Evolutionary conservation across 2,797 vertebrate genomes (phyloP).

Genomic region (Peromyscus attwateri): DNA sequence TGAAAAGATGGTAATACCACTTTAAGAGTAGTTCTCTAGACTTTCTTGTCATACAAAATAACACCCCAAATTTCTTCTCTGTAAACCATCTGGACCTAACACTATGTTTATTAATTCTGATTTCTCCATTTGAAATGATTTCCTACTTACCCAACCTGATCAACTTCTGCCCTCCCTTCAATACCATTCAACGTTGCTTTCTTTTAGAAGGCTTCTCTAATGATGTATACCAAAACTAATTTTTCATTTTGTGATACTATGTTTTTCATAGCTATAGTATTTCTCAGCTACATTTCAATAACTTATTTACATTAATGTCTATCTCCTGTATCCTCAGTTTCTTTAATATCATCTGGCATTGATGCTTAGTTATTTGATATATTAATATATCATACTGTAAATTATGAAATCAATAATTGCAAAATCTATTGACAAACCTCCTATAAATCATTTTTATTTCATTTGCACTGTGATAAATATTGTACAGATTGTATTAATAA

Average conservation of each 20-base stretch:
- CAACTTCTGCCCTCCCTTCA: slow-evolving; percentile 10
- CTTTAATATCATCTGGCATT: slow-evolving; percentile 15
- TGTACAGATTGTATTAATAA: slow-evolving; percentile 54
- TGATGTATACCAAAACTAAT: not conserved
- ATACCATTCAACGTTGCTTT: not conserved
- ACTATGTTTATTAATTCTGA: not conserved
- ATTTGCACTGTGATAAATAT: not conserved
- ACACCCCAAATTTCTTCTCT: not conserved
- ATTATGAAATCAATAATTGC: slow-evolving; percentile 40
- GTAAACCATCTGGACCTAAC: not conserved
- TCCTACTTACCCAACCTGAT: not conserved
- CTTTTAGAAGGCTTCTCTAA: slow-evolving; percentile 20
- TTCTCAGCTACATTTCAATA: slow-evolving; percentile 13
- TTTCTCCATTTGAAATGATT: not conserved
- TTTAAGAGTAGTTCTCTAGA: slow-evolving; percentile 30
- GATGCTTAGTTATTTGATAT: slow-evolving; percentile 36
- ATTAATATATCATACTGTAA: slow-evolving; percentile 27
- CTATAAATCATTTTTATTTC: slow-evolving; percentile 62
- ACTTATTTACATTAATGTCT: slow-evolving; percentile 34
- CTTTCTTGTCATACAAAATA: not conserved
- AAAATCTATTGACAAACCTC: slow-evolving; percentile 45
- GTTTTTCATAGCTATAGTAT: slow-evolving; percentile 34
- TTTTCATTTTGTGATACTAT: slow-evolving; percentile 45
- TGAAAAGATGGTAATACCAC: not conserved
- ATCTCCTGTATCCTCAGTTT: slow-evolving; percentile 21